Percentiles rank a stretch among this genome's conserved stretches.
These are phyloP conservation scores for Passer montanus DNA, from an alignment of 2,113 vertebrate genomes.

Conservation along the genomic window DNA sequence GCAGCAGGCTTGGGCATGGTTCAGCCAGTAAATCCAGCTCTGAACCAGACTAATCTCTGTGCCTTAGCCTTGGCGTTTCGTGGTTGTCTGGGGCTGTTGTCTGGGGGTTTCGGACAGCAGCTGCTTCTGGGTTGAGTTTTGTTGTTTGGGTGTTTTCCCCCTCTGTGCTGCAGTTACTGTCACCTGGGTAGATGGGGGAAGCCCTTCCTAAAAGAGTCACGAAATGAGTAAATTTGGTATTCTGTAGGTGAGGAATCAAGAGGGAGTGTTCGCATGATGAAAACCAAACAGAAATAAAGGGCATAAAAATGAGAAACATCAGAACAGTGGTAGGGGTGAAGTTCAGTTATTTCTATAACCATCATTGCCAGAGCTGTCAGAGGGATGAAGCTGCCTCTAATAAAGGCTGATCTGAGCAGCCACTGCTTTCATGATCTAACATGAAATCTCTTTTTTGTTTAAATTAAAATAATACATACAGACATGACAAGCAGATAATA, in stretches of 20 bases:
- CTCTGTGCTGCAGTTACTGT: background rate
- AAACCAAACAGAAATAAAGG: conserved; percentile 16
- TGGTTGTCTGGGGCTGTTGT: background rate
- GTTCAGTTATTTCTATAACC: background rate
- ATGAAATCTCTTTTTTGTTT: conserved; percentile 39
- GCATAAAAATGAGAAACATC: conserved; percentile 5
- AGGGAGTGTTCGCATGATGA: background rate
- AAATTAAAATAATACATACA: conserved; percentile 15
- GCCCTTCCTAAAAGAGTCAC: background rate
- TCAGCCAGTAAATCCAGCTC: background rate
- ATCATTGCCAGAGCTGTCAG: conserved; percentile 12
- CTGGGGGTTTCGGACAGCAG: background rate
- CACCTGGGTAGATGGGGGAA: background rate
- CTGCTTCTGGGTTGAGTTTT: background rate
- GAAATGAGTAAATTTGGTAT: background rate
- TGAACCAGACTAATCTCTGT: rapidly evolving
- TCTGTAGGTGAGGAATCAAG: background rate
- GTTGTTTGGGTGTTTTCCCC: background rate
- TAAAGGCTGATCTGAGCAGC: conserved; percentile 21
- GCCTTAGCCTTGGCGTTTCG: background rate
- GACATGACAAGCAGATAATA: conserved; percentile 23
- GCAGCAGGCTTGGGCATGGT: background rate
- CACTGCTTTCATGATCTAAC: background rate
- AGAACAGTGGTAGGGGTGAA: background rate
- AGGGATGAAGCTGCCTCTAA: background rate